These are phyloP conservation scores for Cranoglanis bouderius DNA, from an alignment of 2,113 vertebrate species.

Conservation along the genomic window DNA sequence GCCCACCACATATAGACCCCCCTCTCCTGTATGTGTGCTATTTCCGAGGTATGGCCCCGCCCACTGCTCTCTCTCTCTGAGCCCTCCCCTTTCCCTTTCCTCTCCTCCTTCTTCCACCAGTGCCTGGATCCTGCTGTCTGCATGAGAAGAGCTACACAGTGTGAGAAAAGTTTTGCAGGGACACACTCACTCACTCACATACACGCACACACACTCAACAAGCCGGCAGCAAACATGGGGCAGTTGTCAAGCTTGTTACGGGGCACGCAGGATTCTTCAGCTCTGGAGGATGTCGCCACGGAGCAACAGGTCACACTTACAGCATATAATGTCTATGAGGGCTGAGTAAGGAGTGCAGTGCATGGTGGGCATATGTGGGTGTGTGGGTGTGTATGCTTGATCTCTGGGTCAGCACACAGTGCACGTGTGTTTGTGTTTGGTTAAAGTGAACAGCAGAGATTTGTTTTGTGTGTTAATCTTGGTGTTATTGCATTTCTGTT, in stretches of 20 bases:
- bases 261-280: slow-evolving; percentile 61
- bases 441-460: not conserved
- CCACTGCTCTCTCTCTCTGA: not conserved
- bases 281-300: slow-evolving; percentile 68
- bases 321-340: slow-evolving; percentile 29
- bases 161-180: slow-evolving; percentile 44
- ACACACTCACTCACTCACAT: slow-evolving; percentile 33
- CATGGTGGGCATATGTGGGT: not conserved
- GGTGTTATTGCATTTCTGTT: not conserved
- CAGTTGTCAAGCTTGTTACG: slow-evolving; percentile 75
- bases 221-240: slow-evolving; percentile 67
- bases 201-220: slow-evolving; percentile 28
- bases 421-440: not conserved
- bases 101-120: slow-evolving; percentile 28
- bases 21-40: slow-evolving; percentile 15
- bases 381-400: not conserved
- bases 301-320: slow-evolving; percentile 71
- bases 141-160: slow-evolving; percentile 56
- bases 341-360: slow-evolving; percentile 14
- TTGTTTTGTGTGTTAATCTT: not conserved
- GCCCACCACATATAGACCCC: slow-evolving; percentile 42
- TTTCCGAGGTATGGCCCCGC: slow-evolving; percentile 5
- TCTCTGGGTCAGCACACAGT: not conserved
- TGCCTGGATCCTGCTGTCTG: slow-evolving; percentile 67
- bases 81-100: slow-evolving; percentile 42